Percentiles rank a stretch among this genome's conserved stretches.
Evolutionary conservation across 2,888 invertebrate species (phyloP).

Genomic region (Drosophila mercatorum): DNA sequence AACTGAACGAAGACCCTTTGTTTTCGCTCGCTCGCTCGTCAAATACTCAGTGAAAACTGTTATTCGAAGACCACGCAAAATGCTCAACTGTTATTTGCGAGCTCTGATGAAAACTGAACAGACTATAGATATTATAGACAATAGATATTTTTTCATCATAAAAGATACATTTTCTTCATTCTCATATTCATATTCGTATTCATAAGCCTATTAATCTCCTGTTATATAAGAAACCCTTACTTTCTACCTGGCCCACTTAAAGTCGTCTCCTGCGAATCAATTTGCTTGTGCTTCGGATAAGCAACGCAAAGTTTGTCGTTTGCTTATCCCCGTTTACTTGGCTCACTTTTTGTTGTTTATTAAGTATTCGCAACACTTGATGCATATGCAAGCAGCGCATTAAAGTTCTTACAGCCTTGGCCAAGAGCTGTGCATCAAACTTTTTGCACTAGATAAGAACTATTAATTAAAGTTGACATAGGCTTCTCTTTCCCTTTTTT

Average conservation of each 20-base stretch:
- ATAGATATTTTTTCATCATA: too few species aligned
- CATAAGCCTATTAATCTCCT: background rate
- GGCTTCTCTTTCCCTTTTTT: background rate
- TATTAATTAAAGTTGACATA: slow-evolving; percentile 49
- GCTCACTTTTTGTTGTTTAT: slow-evolving; percentile 3
- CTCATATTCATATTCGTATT: background rate
- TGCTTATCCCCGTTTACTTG: slow-evolving; percentile 3
- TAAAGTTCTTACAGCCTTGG: slow-evolving; percentile 25
- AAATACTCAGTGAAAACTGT: too few species aligned
- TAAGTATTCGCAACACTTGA: slow-evolving; percentile 5
- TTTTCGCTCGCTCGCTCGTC: too few species aligned
- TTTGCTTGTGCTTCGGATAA: slow-evolving; percentile 4
- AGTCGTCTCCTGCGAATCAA: background rate
- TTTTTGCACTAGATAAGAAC: slow-evolving; percentile 29
- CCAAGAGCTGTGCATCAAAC: background rate
- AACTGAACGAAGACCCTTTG: too few species aligned
- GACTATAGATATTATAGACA: too few species aligned
- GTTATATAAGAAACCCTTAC: background rate
- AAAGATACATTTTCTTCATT: background rate
- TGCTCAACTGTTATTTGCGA: too few species aligned
- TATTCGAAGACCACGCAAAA: too few species aligned
- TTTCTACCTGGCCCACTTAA: background rate
- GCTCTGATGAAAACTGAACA: too few species aligned
- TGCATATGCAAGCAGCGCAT: slow-evolving; percentile 26
- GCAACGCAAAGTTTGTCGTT: slow-evolving; percentile 18